Base-by-base conservation (phyloP, 2,797 vertebrate genomes). In the Notolepis coatsorum region DNA sequence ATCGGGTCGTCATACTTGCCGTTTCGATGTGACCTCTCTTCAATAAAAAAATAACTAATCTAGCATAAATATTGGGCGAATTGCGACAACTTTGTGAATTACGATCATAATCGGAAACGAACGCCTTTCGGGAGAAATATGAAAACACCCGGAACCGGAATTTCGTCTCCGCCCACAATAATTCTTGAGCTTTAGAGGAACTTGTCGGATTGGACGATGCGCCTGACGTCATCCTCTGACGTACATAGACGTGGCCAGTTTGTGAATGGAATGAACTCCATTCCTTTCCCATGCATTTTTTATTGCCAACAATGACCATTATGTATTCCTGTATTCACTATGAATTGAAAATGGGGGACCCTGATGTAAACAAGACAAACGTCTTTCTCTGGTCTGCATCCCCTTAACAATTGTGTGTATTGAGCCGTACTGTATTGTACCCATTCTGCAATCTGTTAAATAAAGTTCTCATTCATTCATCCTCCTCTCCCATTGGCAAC, bases 1-100 rank as follows among this genome's bases (percentile, higher is more conserved):
- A 98, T 72, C 97, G 96, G 63, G 97, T 98, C 90, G 97, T 92
- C 97, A 97, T 99, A 2, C 63, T 81, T 0, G 7, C 78, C 62
- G n/a, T n/a, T n/a, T n/a, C n/a, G n/a, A n/a, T n/a, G n/a, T n/a
- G n/a, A n/a, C n/a, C 45, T 51, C 37, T 47, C 51, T 65, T 43
- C 43, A 35, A 51, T 41, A 20, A 60, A 65, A 74, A 62, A 1
- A 67, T n/a, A 27, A 37, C 3, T 38, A 30, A n/a, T 8, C 63
- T 35, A 55, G 30, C 31, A 35, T 17, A 55, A 75, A 75, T 61
- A 50, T 73, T 81, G 51, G 81, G 71, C n/a, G n/a, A 60, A 45
- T 84, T 8, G 52, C 60, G 33, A 71, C 17, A 77, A 53, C 53
- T 75, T 68, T 68, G 41, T 41, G 69, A 71, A 83, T 79, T 79